These are phyloP conservation scores for Patella pellucida DNA, from an alignment of 2,888 invertebrate genomes.

Conservation along the genomic window DNA sequence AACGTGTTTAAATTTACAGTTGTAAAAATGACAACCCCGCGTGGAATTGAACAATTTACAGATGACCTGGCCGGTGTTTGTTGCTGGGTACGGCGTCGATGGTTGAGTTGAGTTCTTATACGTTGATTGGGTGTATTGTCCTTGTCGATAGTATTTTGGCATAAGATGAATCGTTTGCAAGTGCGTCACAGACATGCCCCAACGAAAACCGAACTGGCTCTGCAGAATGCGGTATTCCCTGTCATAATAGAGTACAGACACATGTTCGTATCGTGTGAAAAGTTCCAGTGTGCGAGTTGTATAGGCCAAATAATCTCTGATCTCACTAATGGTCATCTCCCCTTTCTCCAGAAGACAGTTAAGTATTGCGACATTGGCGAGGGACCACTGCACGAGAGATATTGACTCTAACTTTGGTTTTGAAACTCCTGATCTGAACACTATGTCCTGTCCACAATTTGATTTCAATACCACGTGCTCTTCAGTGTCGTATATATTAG, in stretches of 20 bases:
- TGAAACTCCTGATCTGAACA: neutral
- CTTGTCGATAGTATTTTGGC: too few relatives aligned
- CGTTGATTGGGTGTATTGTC: neutral
- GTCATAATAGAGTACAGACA: neutral
- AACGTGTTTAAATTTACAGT: neutral
- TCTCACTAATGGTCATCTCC: neutral
- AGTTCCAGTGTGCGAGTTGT: neutral
- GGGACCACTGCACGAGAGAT: neutral
- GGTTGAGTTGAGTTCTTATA: neutral
- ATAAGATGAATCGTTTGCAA: neutral
- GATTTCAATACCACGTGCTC: neutral
- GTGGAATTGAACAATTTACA: neutral
- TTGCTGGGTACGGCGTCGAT: neutral
- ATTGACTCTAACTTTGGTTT: neutral
- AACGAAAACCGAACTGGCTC: too few relatives aligned
- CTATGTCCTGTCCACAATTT: neutral
- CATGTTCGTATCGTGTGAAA: neutral
- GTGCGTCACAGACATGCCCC: neutral
- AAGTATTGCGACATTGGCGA: neutral
- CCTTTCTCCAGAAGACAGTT: neutral
- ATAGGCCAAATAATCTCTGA: neutral
- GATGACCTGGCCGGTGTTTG: neutral
- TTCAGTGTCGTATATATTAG: too few relatives aligned
- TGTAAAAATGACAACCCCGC: neutral
- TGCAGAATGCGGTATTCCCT: neutral